Evolutionary conservation across 1,140 invertebrate genomes (phyloP).

Genomic region (Phymorhynchus buccinoides): DNA sequence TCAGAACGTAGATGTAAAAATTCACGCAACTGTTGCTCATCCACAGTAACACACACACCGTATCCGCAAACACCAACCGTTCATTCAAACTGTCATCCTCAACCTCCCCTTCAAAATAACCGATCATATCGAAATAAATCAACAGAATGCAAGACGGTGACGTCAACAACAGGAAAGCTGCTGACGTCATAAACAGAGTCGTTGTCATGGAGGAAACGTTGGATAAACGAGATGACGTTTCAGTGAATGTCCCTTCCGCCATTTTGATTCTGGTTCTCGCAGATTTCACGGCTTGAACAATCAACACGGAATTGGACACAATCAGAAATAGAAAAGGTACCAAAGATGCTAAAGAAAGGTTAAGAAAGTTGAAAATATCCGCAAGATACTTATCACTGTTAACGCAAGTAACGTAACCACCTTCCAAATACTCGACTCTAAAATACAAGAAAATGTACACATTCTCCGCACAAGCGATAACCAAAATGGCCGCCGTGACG

Average conservation of each 20-base stretch:
- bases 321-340: not conserved
- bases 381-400: not conserved
- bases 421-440: not conserved
- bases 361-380: not conserved
- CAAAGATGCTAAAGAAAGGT: not conserved
- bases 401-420: not conserved
- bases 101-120: not conserved
- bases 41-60: constrained; percentile 30
- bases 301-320: not conserved
- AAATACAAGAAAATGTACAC: constrained; percentile 25
- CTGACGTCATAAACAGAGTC: constrained; percentile 33
- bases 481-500: constrained; percentile 7
- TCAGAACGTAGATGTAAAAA: constrained; percentile 43
- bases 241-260: not conserved
- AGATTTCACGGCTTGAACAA: not conserved
- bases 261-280: not conserved
- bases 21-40: constrained; percentile 44
- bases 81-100: not conserved
- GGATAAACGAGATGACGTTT: not conserved
- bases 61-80: not conserved
- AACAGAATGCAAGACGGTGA: constrained; percentile 36
- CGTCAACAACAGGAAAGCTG: constrained; percentile 35
- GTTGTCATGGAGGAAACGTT: not conserved
- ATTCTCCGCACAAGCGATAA: not conserved
- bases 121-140: constrained; percentile 10